Percentiles rank a stretch among this genome's conserved stretches.
Evolutionary conservation across 2,113 vertebrate species (phyloP).

Genomic region (Benitochromis conjunctus): DNA sequence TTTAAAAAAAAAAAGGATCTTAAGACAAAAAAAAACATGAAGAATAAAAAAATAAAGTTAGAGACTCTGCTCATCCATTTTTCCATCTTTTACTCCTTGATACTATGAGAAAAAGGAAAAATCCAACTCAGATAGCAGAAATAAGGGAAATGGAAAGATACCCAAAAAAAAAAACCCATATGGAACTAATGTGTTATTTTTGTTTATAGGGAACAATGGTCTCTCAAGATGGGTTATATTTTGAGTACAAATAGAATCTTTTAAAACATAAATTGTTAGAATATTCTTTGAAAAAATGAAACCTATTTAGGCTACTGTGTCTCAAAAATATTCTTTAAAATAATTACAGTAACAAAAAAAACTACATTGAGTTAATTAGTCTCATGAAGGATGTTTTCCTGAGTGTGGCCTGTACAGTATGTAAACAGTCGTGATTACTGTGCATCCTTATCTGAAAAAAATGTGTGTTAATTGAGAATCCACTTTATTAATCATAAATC

Average conservation of each 20-base stretch:
- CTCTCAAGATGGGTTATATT: neutral
- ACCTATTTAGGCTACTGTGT: neutral
- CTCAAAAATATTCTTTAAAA: neutral
- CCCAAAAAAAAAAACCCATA: neutral
- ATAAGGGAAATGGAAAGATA: constrained; percentile 25
- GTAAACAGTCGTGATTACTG: neutral
- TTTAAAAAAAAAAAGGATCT: neutral
- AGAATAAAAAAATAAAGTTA: neutral
- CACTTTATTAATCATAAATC: neutral
- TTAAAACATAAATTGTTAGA: neutral
- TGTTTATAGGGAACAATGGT: neutral
- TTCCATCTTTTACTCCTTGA: neutral
- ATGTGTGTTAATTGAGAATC: neutral
- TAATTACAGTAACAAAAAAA: neutral
- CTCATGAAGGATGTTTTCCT: neutral
- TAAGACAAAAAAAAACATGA: neutral
- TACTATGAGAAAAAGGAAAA: neutral
- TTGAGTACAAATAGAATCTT: neutral
- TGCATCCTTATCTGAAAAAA: neutral
- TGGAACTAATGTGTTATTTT: neutral
- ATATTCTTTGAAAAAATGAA: neutral
- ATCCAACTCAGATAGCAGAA: neutral
- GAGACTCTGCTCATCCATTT: neutral
- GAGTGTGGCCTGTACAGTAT: neutral
- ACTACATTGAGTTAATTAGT: neutral